phyloP scores from a whole-genome alignment of 1,140 invertebrate species.

The Drosophila tristis region DNA sequence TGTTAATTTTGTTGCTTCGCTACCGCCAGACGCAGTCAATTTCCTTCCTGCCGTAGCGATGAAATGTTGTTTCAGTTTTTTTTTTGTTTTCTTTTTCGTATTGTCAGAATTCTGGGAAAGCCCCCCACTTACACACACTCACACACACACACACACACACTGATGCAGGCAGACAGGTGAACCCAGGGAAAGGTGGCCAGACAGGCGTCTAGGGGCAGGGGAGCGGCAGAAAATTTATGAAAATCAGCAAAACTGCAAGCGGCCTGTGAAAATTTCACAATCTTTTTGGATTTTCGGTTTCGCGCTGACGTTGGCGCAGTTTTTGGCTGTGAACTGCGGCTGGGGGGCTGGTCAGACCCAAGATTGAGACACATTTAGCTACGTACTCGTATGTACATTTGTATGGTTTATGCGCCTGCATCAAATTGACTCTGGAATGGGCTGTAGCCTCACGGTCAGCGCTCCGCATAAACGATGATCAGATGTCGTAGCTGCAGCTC shows the following conservation, averaged over 20 bases:
- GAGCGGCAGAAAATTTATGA: constrained; percentile 39
- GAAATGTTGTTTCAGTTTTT: constrained; percentile 35
- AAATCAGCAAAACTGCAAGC: constrained; percentile 57
- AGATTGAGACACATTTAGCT: not conserved
- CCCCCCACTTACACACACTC: no score
- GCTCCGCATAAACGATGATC: not conserved
- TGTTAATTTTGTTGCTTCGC: constrained; percentile 67
- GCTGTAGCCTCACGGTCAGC: not conserved
- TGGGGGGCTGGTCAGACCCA: no score
- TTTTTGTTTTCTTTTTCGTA: constrained; percentile 15
- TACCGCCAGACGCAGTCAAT: constrained; percentile 43
- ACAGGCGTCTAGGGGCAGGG: constrained; percentile 4
- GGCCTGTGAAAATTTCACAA: constrained; percentile 47
- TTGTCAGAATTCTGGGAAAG: constrained; percentile 73
- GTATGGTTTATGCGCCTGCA: not conserved
- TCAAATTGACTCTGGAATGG: no score
- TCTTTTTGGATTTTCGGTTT: constrained; percentile 19
- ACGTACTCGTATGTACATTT: no score
- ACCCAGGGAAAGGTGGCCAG: not conserved
- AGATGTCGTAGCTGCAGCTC: no score
- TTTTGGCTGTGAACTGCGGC: no score
- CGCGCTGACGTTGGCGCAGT: constrained; percentile 11
- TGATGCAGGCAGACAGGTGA: constrained; percentile 11
- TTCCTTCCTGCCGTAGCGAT: constrained; percentile 61
- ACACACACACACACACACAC: constrained; percentile 5